Conservation (phyloP, 2,888 invertebrate species). For the Diaphora mendica region DNA sequence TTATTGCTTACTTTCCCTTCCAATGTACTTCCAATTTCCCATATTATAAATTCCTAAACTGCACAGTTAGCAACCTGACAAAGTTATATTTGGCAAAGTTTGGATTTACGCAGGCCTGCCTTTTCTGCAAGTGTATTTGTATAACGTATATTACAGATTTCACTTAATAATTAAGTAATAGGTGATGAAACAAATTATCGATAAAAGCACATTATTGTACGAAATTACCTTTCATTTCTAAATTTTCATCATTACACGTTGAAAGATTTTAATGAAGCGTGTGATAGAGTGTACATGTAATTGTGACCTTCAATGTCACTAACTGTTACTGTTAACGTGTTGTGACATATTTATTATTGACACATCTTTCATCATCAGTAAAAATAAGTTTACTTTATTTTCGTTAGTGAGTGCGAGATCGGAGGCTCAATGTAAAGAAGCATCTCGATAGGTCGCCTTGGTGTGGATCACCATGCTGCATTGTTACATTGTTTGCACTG, state of each 20-base stretch:
- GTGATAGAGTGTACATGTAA: constrained; percentile 8
- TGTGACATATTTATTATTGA: constrained; percentile 4
- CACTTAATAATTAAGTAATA: background rate
- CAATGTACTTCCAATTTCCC: background rate
- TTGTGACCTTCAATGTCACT: background rate
- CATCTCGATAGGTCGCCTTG: too few species aligned
- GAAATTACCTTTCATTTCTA: background rate
- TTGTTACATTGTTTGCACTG: too few species aligned
- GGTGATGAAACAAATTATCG: background rate
- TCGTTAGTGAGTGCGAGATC: too few species aligned
- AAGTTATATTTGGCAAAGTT: too few species aligned
- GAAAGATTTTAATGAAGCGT: constrained; percentile 14
- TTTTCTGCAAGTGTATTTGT: background rate
- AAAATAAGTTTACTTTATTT: background rate
- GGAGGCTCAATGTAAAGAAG: too few species aligned
- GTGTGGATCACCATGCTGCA: too few species aligned
- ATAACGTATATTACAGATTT: background rate
- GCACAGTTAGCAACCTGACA: too few species aligned
- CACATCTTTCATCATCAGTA: constrained; percentile 2
- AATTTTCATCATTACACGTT: constrained; percentile 3
- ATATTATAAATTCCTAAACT: background rate
- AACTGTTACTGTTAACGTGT: background rate
- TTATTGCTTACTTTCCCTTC: background rate
- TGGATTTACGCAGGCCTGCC: too few species aligned
- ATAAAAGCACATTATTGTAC: constrained; percentile 3